A percentile compares a stretch with the other conserved stretches of the same genome.
Evolutionary conservation across 2,888 invertebrate genomes (phyloP).

Genomic region (Morinoia aosen): DNA sequence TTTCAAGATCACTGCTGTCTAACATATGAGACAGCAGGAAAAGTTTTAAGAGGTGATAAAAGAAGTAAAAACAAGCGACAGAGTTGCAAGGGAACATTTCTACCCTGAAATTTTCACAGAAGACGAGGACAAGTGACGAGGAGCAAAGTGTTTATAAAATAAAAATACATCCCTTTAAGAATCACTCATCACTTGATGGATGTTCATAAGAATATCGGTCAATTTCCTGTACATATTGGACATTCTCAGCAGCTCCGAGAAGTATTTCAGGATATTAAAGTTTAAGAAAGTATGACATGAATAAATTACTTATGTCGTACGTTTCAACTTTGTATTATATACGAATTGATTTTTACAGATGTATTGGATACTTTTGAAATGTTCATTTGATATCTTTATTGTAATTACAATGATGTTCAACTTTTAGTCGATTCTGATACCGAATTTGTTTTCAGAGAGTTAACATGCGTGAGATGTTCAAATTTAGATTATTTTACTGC

Average conservation of each 20-base stretch:
- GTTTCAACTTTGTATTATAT: no score
- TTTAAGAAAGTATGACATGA: neutral
- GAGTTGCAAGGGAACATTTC: no score
- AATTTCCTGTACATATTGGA: neutral
- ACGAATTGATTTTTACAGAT: no score
- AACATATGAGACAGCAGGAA: neutral
- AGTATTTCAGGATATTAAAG: neutral
- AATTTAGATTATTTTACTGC: no score
- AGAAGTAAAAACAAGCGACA: neutral
- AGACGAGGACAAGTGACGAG: neutral
- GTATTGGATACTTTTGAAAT: no score
- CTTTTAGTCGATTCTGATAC: no score
- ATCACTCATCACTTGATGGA: neutral
- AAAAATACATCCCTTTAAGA: neutral
- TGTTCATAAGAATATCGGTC: neutral
- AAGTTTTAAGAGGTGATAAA: neutral
- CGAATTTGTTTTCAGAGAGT: no score
- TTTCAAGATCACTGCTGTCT: neutral
- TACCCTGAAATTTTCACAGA: no score
- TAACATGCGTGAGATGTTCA: no score
- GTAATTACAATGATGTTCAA: no score
- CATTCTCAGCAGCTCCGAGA: neutral
- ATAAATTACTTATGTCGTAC: neutral
- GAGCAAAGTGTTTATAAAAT: neutral
- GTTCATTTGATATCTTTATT: no score